Percentiles rank a stretch among this genome's conserved stretches.
Evolutionary conservation across 2,113 vertebrate genomes (phyloP).

Genomic region (Brachyistius frenatus): DNA sequence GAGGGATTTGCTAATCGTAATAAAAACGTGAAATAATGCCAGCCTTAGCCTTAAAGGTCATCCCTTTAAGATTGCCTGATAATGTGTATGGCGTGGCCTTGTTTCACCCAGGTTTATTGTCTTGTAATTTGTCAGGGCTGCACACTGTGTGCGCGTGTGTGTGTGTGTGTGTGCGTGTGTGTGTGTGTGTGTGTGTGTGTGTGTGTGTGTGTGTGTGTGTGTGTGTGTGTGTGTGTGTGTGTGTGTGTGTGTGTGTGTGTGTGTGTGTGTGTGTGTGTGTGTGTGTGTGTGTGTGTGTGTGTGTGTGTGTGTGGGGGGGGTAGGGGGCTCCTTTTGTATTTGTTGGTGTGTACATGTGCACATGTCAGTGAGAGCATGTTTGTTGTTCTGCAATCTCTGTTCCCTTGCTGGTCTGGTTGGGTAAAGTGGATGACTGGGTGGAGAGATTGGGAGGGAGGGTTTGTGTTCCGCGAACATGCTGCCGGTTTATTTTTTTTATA

Average conservation of each 20-base stretch:
- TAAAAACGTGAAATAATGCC: conserved; percentile 27
- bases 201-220: conserved; percentile 1
- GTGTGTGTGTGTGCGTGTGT: conserved; percentile 16
- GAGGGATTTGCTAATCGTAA: conserved; percentile 17
- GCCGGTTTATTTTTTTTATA: conserved; percentile 20
- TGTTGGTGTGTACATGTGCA: not conserved
- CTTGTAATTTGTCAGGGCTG: conserved; percentile 26
- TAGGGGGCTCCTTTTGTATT: too few species aligned
- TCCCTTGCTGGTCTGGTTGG: conserved; percentile 26
- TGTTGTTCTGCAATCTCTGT: conserved; percentile 34
- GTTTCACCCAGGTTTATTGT: conserved; percentile 19
- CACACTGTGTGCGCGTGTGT: not conserved
- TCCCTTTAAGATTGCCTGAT: conserved; percentile 16
- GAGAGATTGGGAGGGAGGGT: conserved; percentile 38
- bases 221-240: conserved; percentile 5
- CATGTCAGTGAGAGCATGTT: conserved; percentile 26
- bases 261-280: conserved; percentile 2
- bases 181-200: conserved; percentile 12
- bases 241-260: conserved; percentile 9
- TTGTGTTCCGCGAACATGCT: conserved; percentile 11
- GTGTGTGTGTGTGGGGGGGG: conserved; percentile 9
- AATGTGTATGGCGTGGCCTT: conserved; percentile 3
- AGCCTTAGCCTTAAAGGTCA: conserved; percentile 30
- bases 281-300: conserved; percentile 9
- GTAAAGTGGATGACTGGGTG: conserved; percentile 58